Evolutionary conservation across 2,113 vertebrate species (phyloP).

Genomic region (Vanacampus margaritifer): DNA sequence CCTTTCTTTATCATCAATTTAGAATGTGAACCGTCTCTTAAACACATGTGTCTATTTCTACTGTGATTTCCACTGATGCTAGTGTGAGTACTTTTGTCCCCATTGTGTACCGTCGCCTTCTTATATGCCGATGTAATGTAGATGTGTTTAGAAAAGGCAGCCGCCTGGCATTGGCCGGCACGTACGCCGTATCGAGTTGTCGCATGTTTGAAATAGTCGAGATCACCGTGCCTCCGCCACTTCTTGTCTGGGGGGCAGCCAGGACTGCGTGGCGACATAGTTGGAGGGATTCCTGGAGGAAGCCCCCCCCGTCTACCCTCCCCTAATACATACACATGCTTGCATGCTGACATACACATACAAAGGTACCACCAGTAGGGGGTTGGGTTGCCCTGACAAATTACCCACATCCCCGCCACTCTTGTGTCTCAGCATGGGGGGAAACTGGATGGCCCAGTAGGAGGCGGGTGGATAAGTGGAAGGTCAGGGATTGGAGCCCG

Average conservation of each 20-base stretch:
- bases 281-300: constrained; percentile 50
- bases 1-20: too few species aligned
- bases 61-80: too few species aligned
- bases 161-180: not conserved
- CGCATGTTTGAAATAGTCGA: not conserved
- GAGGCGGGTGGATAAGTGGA: constrained; percentile 55
- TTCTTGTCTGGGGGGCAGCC: constrained; percentile 54
- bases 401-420: constrained; percentile 62
- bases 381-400: constrained; percentile 64
- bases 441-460: constrained; percentile 43
- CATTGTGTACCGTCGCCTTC: not conserved
- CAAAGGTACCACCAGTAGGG: constrained; percentile 35
- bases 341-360: constrained; percentile 49
- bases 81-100: not conserved
- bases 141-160: not conserved
- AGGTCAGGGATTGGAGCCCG: constrained; percentile 47
- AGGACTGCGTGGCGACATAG: constrained; percentile 48
- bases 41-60: not conserved
- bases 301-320: not conserved
- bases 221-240: not conserved
- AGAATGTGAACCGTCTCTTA: not conserved
- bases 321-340: constrained; percentile 45
- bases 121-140: constrained; percentile 27
- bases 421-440: constrained; percentile 49
- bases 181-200: not conserved